These are phyloP conservation scores for Thamnophis sirtalis DNA, from an alignment of 2,113 vertebrate genomes.

Conservation along the genomic window DNA sequence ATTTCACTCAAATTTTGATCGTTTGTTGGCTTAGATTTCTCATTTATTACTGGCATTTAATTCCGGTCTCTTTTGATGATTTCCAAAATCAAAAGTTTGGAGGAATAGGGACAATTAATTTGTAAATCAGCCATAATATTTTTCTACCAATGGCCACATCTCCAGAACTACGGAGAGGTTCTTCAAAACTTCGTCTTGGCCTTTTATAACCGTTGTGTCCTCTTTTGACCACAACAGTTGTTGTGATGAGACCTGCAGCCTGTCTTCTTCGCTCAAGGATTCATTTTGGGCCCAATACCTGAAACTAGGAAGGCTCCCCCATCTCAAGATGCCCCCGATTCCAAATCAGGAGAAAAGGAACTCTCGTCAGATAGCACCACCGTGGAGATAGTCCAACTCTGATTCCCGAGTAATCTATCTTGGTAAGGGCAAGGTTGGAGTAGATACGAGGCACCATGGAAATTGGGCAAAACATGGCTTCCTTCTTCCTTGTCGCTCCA, in stretches of 20 bases:
- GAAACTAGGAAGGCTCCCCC: neutral
- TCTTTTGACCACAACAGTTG: neutral
- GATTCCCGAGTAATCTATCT: too few relatives aligned
- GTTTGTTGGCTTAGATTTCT: neutral
- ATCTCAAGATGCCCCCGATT: neutral
- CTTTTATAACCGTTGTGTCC: neutral
- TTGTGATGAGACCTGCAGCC: neutral
- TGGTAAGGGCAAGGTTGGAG: neutral
- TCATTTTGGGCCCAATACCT: neutral
- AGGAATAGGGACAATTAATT: neutral
- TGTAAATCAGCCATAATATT: neutral
- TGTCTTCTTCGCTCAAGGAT: neutral
- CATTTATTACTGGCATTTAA: neutral
- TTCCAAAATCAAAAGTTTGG: neutral
- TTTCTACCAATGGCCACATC: too few relatives aligned
- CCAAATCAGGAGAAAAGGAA: neutral
- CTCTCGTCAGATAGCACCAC: neutral
- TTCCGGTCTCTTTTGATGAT: neutral
- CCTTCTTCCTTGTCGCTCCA: neutral
- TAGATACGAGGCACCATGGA: neutral
- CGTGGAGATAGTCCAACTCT: neutral
- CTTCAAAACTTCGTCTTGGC: neutral
- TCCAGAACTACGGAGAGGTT: neutral
- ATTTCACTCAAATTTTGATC: neutral
- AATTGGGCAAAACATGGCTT: slow-evolving; percentile 2